Conservation (phyloP, 2,797 vertebrate genomes). For the Takifugu ocellatus region DNA sequence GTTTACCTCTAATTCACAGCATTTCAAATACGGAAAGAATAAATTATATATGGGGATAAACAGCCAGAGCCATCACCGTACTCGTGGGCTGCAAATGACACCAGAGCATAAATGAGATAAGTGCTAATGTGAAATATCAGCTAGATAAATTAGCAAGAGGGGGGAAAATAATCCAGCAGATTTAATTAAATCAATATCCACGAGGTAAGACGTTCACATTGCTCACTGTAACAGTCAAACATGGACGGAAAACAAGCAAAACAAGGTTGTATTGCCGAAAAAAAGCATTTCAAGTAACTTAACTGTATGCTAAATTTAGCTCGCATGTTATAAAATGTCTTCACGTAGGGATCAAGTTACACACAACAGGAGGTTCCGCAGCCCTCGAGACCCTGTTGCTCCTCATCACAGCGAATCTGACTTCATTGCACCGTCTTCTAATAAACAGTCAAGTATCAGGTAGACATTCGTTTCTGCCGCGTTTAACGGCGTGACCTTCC, state of each 20-base stretch:
- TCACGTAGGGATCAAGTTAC: constrained; percentile 32
- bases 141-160: too few species aligned
- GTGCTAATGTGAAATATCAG: background rate
- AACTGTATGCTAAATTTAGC: too few species aligned
- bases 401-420: constrained; percentile 40
- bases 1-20: constrained; percentile 28
- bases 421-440: constrained; percentile 70
- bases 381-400: constrained; percentile 51
- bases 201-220: constrained; percentile 52
- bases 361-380: constrained; percentile 23
- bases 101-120: constrained; percentile 13
- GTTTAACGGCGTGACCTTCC: too few species aligned
- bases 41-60: background rate
- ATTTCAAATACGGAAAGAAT: constrained; percentile 22
- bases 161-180: background rate
- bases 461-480: constrained; percentile 7
- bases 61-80: too few species aligned
- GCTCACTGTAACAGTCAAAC: constrained; percentile 49
- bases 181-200: constrained; percentile 39
- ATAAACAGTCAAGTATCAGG: constrained; percentile 67
- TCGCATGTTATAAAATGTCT: constrained; percentile 12
- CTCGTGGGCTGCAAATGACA: too few species aligned
- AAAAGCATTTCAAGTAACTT: background rate
- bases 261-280: background rate
- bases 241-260: constrained; percentile 42